Evolutionary conservation across 2,888 invertebrate species (phyloP).

Genomic region (Augochlorella aurata): DNA sequence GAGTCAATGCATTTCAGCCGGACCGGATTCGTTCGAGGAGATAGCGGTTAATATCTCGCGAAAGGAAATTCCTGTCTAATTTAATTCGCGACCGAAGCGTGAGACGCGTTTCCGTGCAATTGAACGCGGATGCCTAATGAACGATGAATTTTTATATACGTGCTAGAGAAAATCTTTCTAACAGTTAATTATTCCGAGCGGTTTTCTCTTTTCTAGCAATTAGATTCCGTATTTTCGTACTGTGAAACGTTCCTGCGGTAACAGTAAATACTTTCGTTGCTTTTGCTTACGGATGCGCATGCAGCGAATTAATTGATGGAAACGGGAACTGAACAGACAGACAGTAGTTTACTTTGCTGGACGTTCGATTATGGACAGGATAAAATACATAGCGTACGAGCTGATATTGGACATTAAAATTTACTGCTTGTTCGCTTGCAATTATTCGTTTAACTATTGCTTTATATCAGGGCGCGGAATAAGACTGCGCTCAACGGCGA

Average conservation of each 20-base stretch:
- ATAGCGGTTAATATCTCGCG: neutral
- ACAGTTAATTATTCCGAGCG: neutral
- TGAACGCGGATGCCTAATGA: conserved; percentile 1
- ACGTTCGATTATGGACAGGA: neutral
- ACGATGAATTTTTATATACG: neutral
- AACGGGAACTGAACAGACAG: neutral
- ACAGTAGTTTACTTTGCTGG: neutral
- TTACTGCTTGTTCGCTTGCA: neutral
- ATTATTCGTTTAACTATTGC: neutral
- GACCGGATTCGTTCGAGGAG: neutral
- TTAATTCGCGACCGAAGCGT: neutral
- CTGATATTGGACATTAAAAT: neutral
- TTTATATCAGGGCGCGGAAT: too few species aligned
- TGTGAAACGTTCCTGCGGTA: neutral
- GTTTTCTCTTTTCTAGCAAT: neutral
- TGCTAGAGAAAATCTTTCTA: neutral
- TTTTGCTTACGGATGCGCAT: neutral
- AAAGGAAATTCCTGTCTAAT: neutral
- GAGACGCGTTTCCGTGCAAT: neutral
- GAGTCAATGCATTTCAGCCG: neutral
- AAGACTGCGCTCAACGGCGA: too few species aligned
- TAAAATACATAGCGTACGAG: neutral
- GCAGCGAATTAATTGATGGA: neutral
- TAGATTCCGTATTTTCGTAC: neutral
- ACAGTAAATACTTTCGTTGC: too few species aligned